Evolutionary conservation across 2,797 vertebrate genomes (phyloP), one percentile per base, ranked within the genome.

Genomic region (Podarcis siculus): DNA sequence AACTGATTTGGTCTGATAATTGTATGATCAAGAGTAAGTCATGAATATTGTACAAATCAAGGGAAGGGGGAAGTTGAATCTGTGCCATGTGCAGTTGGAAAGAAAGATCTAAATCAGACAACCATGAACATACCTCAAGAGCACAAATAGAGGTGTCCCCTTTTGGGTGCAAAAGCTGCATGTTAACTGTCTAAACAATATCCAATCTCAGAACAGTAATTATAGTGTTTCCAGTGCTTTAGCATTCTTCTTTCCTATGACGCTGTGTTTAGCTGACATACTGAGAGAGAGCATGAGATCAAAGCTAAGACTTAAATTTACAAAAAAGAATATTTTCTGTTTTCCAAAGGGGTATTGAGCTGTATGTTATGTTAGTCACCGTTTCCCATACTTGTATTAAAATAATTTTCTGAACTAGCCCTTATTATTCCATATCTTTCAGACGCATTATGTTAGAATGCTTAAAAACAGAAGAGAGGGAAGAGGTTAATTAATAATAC

Each of bases 131-230:
- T 87, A 64, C 85, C 79, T 80, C 32, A 91, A 82, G 64, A 79
- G 61, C 45, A 10, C 8, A 86, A n/a, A 30, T 67, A 61, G 5
- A 91, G 86, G 67, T 75, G 32, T 15, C 30, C 25, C 39, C n/a
- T 86, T 2, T 37, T 32, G 72, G 42, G 5, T 83, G 37, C 67
- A 87, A 81, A 80, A 93, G 72, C 27, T 89, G 55, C 35, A 64
- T 90, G 76, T 61, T 91, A 72, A 45, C 73, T 91, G 72, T 77
- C 89, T 86, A 91, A 85, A 79, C 5, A 82, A 17, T 82, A 71
- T 86, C 75, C 91, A 12, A 77, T 92, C 88, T 87, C 72, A 58
- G 37, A 75, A 58, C 45, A 88, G 27, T 87, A 83, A 80, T 88
- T 88, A 27, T 13, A 81, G 32, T 15, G 9, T 61, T 69, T 72